These are phyloP conservation scores for Tamias sibiricus DNA, from an alignment of 2,113 vertebrate genomes.

Conservation along the genomic window DNA sequence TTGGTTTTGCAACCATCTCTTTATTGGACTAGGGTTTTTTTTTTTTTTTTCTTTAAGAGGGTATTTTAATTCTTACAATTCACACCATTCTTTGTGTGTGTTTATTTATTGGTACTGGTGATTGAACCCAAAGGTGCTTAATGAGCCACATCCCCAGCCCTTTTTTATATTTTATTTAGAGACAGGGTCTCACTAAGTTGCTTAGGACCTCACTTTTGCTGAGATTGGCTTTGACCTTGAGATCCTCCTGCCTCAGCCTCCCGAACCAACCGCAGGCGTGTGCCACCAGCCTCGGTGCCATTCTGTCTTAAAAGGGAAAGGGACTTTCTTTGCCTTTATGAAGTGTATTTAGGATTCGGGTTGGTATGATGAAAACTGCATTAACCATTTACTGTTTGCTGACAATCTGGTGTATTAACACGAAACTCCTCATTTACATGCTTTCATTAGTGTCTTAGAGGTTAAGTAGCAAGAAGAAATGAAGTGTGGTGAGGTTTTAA, in stretches of 20 bases:
- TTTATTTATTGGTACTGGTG: too few relatives aligned
- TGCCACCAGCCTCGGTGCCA: too few relatives aligned
- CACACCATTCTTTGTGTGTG: background rate
- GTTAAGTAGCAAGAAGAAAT: background rate
- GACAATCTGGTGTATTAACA: background rate
- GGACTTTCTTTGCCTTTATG: constrained; percentile 35
- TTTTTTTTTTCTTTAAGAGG: too few relatives aligned
- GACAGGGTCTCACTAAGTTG: too few relatives aligned
- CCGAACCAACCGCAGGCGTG: too few relatives aligned
- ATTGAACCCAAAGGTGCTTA: too few relatives aligned
- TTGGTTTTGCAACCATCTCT: background rate
- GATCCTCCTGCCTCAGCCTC: too few relatives aligned
- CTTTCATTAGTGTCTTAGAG: constrained; percentile 18
- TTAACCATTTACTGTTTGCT: background rate
- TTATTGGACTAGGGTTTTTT: background rate
- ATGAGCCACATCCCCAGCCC: too few relatives aligned
- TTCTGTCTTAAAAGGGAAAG: constrained; percentile 38
- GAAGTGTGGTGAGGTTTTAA: constrained; percentile 16
- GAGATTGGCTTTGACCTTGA: too few relatives aligned
- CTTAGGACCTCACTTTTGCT: too few relatives aligned
- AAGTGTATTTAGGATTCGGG: background rate
- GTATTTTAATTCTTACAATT: background rate
- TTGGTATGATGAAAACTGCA: background rate
- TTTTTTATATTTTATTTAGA: too few relatives aligned
- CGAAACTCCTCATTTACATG: background rate